Evolutionary conservation across 2,888 invertebrate genomes (phyloP), one percentile per base, ranked within the genome.

Genomic region (Hypercompe scribonia): DNA sequence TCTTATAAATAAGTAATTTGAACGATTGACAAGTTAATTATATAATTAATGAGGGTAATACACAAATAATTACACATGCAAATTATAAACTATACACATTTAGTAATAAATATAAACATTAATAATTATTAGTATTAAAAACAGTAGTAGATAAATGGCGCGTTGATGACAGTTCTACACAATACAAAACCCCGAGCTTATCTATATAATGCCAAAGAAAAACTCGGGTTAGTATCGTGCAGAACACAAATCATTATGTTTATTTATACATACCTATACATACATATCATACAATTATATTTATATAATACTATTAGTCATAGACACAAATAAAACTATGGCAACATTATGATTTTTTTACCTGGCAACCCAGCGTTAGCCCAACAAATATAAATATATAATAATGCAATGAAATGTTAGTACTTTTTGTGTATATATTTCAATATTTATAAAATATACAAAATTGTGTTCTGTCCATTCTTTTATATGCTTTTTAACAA

Each of bases 181-280:
- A 73, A 73, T 73, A 73, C 68, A 65, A 73, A 63, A 65, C 68
- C 68, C 68, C 72, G 72, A 73, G 72, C 72, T 73, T 73, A 65
- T 73, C 72, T 69, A 58, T 73, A 65, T 50, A 28, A 39, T 68
- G 36, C 36, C 28, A 68, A 73, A 64, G 72, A 73, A 69, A 76
- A 71, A 58, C 15, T 42, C 65, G 58, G 69, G 70, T 46, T 34
- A 68, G 73, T 66, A 69, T 65, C 70, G 76, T 74, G 64, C 54
- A 66, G 36, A 71, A 70, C 72, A 63, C 24, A 67, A 42, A 68
- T 70, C 72, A 74, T 58, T 36, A 72, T 33, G 69, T 58, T 15
- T 4, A 61, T 8, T 31, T 18, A 58, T 28, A 18, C 18, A 36
- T 34, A 68, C 15, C n/a, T 36, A 68, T 54, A 68, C 28, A 28